Evolutionary conservation across 1,140 invertebrate species (phyloP), one percentile per base, ranked within the genome.

Genomic region (Neodiprion lecontei): DNA sequence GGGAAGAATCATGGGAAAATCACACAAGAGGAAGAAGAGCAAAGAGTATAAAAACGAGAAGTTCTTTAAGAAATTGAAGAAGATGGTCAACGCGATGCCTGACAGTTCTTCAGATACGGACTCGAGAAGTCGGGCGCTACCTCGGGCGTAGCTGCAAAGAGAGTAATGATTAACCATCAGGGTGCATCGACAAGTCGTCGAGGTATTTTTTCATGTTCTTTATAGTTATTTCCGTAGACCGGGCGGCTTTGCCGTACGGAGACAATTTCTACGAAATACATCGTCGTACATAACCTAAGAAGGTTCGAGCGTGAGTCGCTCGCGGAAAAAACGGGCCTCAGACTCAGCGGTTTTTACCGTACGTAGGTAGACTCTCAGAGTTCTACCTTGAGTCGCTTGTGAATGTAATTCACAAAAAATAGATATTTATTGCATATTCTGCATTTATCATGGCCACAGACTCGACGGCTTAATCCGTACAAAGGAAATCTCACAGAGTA

Each of bases 381-480:
- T 65, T 65, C 14, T 68, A 40, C 66, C 72, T 73, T 73, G 72
- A 68, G 72, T 67, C 72, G 28, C n/a, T 40, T 40, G 69, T 48
- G 48, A 40, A 14, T 9, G 1, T 21, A 50, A 50, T 17, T 48
- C 70, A 8, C 47, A 50, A 17, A 48, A 69, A n/a, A 70, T 48
- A 2, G 1, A 48, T 70, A 48, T 21, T 72, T 53, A 72, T 65
- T 50, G 71, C 66, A 10, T 67, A 61, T 68, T 67, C 1, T 40
- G 67, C 47, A 66, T 72, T 72, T 72, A 53, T 67, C 65, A 73
- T 61, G 72, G 48, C 73, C 67, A 53, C 17, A 61, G 73, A 74
- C 67, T 74, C 73, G 73, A 67, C 73, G 73, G 67, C 73, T 12
- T 23, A 74, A 67, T 12, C 73, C 73, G 73, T 74, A 74, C 73